Evolutionary conservation across 2,113 vertebrate species (phyloP), one percentile per base, ranked within the genome.

Genomic region (Entosphenus tridentatus): DNA sequence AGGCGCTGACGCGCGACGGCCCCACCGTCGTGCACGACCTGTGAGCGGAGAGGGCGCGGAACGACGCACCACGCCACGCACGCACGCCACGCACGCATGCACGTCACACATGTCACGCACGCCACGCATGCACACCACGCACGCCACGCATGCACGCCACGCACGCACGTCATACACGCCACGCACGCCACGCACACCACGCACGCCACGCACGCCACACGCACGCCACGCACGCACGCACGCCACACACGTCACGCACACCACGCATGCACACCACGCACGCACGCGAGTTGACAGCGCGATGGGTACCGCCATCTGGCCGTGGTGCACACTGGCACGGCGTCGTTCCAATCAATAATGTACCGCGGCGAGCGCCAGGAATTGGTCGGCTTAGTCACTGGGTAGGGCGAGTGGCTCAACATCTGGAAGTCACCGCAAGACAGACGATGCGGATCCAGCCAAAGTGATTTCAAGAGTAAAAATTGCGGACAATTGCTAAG

Each of bases 21-120:
- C 88, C 91, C 11, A 76, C 79, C 67, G 81, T 92, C 69, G 82
- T 97, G 57, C 87, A 90, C 6, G 91, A 98, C 12, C 81, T 88
- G 93, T 96, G 83, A 83, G 89, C 76, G n/a, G 10, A 65, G 62
- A 39, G 39, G 5, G 39, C 39, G 39, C 39, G 39, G 5, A 39
- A 39, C 39, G 6, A 39, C 39, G 39, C 39, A 5, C 39, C 18
- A 18, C 59, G 17, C 5, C 14, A 65, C 14, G 59, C 17, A n/a
- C 17, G 14, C 5, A 7, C 59, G 17, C 14, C 14, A 65, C 18
- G 8, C 59, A 65, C 18, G 14, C 14, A 65, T 2, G 59, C 18
- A 14, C 14, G 59, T 9, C 6, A 18, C 59, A 9, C 18, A 14
- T 8, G 59, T 9, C 6, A 18, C 59, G 8, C 14, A 8, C 18